These are phyloP conservation scores for Telenomus remus DNA, from an alignment of 1,140 invertebrate genomes.

Conservation along the genomic window DNA sequence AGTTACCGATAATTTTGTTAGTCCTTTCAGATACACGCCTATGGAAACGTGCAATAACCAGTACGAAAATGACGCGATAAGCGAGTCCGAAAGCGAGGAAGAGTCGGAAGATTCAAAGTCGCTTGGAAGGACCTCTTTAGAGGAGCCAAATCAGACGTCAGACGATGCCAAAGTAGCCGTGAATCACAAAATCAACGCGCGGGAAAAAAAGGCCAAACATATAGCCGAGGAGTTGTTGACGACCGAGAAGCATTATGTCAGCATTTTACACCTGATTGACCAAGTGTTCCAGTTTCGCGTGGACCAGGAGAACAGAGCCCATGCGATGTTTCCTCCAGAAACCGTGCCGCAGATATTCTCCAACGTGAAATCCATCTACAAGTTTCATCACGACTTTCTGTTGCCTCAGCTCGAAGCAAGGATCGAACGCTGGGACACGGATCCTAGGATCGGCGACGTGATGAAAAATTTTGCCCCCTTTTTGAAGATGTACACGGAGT, in stretches of 20 bases:
- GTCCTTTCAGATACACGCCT: slow-evolving; percentile 62
- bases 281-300: slow-evolving; percentile 78
- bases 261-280: slow-evolving; percentile 82
- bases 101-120: slow-evolving; percentile 70
- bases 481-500: slow-evolving; percentile 84
- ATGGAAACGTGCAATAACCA: slow-evolving; percentile 65
- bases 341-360: slow-evolving; percentile 73
- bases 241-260: slow-evolving; percentile 83
- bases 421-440: slow-evolving; percentile 78
- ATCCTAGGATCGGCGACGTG: slow-evolving; percentile 82
- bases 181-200: slow-evolving; percentile 37
- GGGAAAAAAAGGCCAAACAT: slow-evolving; percentile 73
- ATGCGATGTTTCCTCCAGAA: slow-evolving; percentile 73
- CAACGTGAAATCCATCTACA: slow-evolving; percentile 76
- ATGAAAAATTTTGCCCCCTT: slow-evolving; percentile 86
- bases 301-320: slow-evolving; percentile 74
- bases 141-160: slow-evolving; percentile 56
- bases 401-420: slow-evolving; percentile 80
- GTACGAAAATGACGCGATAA: slow-evolving; percentile 66
- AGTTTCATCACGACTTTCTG: slow-evolving; percentile 82
- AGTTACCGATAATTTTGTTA: no score
- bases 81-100: slow-evolving; percentile 74
- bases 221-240: slow-evolving; percentile 82
- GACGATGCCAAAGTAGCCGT: slow-evolving; percentile 52
- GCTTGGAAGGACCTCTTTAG: slow-evolving; percentile 64